Base-by-base conservation (phyloP, 1,140 invertebrate species). In the Ridgeia piscesae region DNA sequence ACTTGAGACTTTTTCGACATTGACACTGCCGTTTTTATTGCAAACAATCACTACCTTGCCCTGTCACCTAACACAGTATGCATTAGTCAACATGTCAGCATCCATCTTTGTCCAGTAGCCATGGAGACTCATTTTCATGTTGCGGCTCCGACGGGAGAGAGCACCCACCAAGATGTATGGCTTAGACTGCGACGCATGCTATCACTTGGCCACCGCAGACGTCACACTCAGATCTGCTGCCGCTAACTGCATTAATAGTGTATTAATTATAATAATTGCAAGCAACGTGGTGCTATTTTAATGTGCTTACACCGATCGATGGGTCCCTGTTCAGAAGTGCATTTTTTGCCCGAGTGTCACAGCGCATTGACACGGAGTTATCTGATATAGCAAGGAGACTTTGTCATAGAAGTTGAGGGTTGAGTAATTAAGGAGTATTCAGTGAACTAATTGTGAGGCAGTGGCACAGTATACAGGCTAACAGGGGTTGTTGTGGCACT, bases 201-300 rank as follows among this genome's bases (percentile, higher is more conserved):
- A 77, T 77, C 58, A 77, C 27, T 77, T 31, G 58, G 58, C 0
- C 11, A 21, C 58, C 27, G 0, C 58, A 77, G 58, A 77, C 58
- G 58, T 77, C 58, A 77, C 58, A 77, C 58, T 77, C 14, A 77
- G 27, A 77, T 77, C 58, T 77, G 58, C 58, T 77, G 58, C 58
- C 58, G 58, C 58, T 77, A 77, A 77, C 58, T 14, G 58, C 58
- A 77, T 77, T 77, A 77, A 77, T 77, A 77, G 58, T 77, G 58
- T 77, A 77, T 77, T 77, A 77, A 77, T 77, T 77, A 77, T 77
- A 77, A 77, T 77, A 77, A 77, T 77, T 77, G 58, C 58, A 77
- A 8, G 27, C 27, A 21, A 9, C 17, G 14, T 77, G 58, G 58
- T 21, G 14, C 58, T 77, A 77, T 77, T 77, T 77, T 77, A 77